Base-by-base conservation (phyloP, 2,888 invertebrate species). In the Dioctria linearis region DNA sequence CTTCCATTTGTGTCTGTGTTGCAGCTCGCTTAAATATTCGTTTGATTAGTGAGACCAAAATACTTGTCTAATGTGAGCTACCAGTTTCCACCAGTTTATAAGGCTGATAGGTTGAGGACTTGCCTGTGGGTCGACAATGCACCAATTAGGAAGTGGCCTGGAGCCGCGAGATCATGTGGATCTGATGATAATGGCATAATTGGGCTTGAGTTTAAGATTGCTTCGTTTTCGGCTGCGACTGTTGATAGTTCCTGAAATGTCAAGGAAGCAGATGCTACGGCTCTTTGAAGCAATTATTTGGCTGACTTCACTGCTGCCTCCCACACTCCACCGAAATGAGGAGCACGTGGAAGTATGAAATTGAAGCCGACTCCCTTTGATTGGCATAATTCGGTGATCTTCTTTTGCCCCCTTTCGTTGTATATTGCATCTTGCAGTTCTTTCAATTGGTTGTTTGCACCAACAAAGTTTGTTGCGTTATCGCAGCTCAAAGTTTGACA, bases 401-500 rank as follows among this genome's bases (percentile, higher is more conserved):
- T 37, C 9, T 9, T 13, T 3, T 37, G 65, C 4, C 1, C 11
- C 5, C 65, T 8, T 13, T 6, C n/a, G 5, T 5, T 8, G 13
- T 3, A 59, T 59, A 59, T 59, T 1, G 37, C 5, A 4, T 65
- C 65, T 39, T 3, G 2, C 1, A 65, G 42, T 5, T 65, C 65
- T 11, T 37, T 37, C 5, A 65, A 2, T 39, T 65, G 37, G 65
- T 65, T 65, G 9, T 6, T 40, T 9, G 39, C 65, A 11, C 65
- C 3, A 1, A 40, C 42, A 39, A 65, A 65, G 2, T 65, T 65
- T 40, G 25, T 13, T 40, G 65, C 65, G 46, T 37, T 37, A 37
- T 69, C 69, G 13, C 66, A 66, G 73, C 63, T 79, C 0, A 82
- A 8, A 6, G 69, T 69, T 4, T 40, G 25, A 39, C 67, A 80